These are phyloP conservation scores for Nephrocerus scutellatus DNA, from an alignment of 2,888 invertebrate species.

Conservation along the genomic window DNA sequence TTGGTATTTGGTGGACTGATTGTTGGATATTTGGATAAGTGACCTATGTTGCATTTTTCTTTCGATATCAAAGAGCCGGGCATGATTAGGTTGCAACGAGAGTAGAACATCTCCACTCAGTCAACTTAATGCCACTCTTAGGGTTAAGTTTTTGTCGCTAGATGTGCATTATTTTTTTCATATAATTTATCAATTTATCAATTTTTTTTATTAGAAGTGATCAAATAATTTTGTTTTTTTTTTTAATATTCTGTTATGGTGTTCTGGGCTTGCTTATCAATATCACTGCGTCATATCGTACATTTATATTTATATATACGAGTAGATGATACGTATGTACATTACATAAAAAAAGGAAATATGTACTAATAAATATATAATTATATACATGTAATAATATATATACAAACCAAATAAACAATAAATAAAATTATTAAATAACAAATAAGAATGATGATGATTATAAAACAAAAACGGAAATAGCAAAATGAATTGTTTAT, in stretches of 20 bases:
- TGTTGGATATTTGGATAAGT: no score
- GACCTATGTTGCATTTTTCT: no score
- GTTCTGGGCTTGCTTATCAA: slow-evolving; percentile 43
- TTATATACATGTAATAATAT: slow-evolving; percentile 19
- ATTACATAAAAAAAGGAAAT: slow-evolving; percentile 21
- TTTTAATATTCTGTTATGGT: slow-evolving; percentile 21
- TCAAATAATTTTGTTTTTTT: slow-evolving; percentile 16
- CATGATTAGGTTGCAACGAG: no score
- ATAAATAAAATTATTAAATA: slow-evolving; percentile 8
- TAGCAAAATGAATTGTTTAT: slow-evolving; percentile 5
- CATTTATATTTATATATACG: slow-evolving; percentile 36
- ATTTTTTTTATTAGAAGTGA: slow-evolving; percentile 8
- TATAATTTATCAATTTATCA: slow-evolving; percentile 7
- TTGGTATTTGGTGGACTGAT: no score
- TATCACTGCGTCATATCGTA: slow-evolving; percentile 50
- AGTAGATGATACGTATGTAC: no score
- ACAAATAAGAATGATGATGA: no score
- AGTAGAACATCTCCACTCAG: no score
- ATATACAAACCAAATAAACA: slow-evolving; percentile 10
- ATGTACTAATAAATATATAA: slow-evolving; percentile 18
- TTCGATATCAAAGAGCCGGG: no score
- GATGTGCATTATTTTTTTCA: slow-evolving; percentile 6
- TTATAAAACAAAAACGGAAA: slow-evolving; percentile 3
- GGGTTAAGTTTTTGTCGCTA: no score
- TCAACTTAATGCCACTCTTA: no score